These are phyloP conservation scores for Enteromius mattozi DNA, from an alignment of 2,797 vertebrate genomes.

Conservation along the genomic window DNA sequence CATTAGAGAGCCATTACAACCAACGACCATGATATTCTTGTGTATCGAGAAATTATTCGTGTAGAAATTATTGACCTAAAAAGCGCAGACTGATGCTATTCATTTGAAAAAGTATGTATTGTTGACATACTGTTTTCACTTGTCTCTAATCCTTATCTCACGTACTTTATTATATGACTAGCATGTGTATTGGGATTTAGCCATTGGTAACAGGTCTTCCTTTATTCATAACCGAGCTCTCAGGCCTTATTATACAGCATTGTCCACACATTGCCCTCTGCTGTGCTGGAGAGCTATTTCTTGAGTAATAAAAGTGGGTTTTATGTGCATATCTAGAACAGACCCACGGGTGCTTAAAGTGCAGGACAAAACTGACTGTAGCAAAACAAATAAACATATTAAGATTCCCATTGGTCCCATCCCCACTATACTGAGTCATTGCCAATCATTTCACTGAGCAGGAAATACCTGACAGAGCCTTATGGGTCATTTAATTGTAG, in stretches of 20 bases:
- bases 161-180: background rate
- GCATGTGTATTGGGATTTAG: conserved; percentile 33
- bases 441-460: conserved; percentile 23
- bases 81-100: conserved; percentile 20
- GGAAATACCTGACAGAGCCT: conserved; percentile 38
- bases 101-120: background rate
- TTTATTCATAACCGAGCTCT: conserved; percentile 26
- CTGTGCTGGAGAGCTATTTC: conserved; percentile 47
- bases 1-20: conserved; percentile 18
- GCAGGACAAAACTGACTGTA: conserved; percentile 59
- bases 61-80: background rate
- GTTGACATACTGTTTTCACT: background rate
- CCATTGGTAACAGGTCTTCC: conserved; percentile 38
- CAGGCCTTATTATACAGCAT: conserved; percentile 47
- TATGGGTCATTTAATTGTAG: conserved; percentile 37
- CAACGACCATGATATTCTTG: background rate
- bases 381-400: conserved; percentile 48
- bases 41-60: too few species aligned
- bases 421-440: conserved; percentile 23
- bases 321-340: conserved; percentile 48
- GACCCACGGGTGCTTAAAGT: conserved; percentile 63
- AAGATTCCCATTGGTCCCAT: conserved; percentile 48
- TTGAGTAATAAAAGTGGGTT: conserved; percentile 60
- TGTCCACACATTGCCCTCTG: conserved; percentile 50
- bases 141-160: conserved; percentile 6